A percentile compares a stretch with the other conserved stretches of the same genome.
Evolutionary conservation across 2,888 invertebrate species (phyloP).

Genomic region (Lycophotia porphyrea): DNA sequence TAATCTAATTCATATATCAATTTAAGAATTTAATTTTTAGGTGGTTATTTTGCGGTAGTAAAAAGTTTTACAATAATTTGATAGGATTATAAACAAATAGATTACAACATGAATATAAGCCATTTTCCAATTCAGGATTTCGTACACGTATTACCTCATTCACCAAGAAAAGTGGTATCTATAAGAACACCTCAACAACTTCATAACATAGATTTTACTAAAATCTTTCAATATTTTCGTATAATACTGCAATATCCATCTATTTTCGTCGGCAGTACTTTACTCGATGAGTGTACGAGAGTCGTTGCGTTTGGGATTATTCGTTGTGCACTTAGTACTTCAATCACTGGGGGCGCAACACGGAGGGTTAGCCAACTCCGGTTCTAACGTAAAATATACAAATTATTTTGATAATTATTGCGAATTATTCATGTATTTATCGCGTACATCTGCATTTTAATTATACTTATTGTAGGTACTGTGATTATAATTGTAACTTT

Average conservation of each 20-base stretch:
- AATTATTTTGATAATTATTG: conserved; percentile 63
- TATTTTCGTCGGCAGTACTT: conserved; percentile 55
- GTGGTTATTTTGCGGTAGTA: background rate
- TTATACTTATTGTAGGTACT: background rate
- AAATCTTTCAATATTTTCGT: background rate
- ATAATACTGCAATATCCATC: background rate
- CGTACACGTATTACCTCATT: background rate
- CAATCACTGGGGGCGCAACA: conserved; percentile 69
- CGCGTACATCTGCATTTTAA: conserved; percentile 35
- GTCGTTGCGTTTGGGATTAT: conserved; percentile 73
- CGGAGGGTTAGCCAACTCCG: conserved; percentile 48
- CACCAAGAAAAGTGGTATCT: background rate
- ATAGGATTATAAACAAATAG: background rate
- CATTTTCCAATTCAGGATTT: background rate
- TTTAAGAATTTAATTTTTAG: background rate
- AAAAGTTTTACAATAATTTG: background rate
- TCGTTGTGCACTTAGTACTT: conserved; percentile 79
- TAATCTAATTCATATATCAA: no score
- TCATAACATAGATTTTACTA: background rate
- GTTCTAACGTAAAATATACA: conserved; percentile 65
- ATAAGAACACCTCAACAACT: background rate
- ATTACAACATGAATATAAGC: no score
- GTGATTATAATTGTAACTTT: conserved; percentile 1
- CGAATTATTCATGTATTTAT: conserved; percentile 58
- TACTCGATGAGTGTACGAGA: conserved; percentile 64